Base-by-base conservation (phyloP, 2,113 vertebrate genomes). In the Odocoileus virginianus region DNA sequence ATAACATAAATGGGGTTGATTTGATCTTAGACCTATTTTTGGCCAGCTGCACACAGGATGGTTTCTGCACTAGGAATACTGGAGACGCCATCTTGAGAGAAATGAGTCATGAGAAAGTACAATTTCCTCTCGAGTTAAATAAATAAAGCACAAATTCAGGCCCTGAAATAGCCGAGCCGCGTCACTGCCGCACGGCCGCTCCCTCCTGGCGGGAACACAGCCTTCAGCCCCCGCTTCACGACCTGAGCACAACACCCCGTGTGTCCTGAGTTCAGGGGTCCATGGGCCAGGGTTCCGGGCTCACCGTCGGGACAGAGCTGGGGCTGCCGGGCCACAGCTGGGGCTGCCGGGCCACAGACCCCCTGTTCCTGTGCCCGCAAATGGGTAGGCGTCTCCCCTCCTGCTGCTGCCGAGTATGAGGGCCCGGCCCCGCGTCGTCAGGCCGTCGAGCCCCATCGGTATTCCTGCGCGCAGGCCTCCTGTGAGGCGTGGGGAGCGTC, bases 31-130 rank as follows among this genome's bases (percentile, higher is more conserved):
- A 28, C 50, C 28, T 78, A 85, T 96, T 64, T 94, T 64, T 94
- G 92, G 88, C 85, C 95, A 92, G 58, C 95, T 95, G 11, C 79
- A 58, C 78, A 79, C 93, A 40, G 92, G 28, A 88, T 81, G 89
- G 78, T 55, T 94, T 60, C 36, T 23, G 9, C 45, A 15, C 81
- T 27, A 43, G 55, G 47, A 84, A 91, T 55, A 61, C 86, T 83
- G 5, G 3, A 43, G 21, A 95, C 83, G 74, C 91, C 89, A 89
- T 95, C 95, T 87, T 82, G 91, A 91, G 88, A 90, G 86, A 88
- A 71, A 15, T 57, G 88, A 91, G 94, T 98, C 76, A 79, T 98
- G 89, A 92, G 94, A 98, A 98, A 98, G 91, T 64, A 5, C 89
- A 1, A 12, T 92, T 92, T 94, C 96, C 60, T 94, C 64, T 94